Percentiles rank a stretch among this genome's conserved stretches.
Conservation (phyloP, 53 echinoderm and acorn worm genomes). For the Crossaster papposus region DNA sequence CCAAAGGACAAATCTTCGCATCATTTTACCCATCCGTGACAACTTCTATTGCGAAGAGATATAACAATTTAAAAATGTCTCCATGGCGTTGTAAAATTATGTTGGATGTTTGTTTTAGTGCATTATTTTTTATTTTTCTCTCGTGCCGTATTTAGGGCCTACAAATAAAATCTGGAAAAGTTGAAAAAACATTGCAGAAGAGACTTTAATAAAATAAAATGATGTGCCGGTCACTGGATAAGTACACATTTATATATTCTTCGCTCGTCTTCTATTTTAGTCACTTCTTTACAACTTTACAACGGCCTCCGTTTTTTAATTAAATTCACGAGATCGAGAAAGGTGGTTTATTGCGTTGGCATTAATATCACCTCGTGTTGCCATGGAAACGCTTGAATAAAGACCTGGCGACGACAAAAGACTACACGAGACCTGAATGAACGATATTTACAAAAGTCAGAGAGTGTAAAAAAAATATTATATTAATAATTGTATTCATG, state of each 20-base stretch:
- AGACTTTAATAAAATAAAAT: conserved; percentile 31
- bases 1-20: too few relatives aligned
- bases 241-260: neutral
- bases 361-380: conserved; percentile 40
- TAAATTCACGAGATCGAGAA: neutral
- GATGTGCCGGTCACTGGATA: neutral
- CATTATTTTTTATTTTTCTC: neutral
- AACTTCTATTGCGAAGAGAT: too few relatives aligned
- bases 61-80: too few relatives aligned
- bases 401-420: neutral
- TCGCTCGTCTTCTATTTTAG: neutral
- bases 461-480: neutral
- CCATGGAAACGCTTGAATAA: conserved; percentile 31
- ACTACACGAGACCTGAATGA: neutral
- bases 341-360: conserved; percentile 34
- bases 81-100: neutral
- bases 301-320: conserved; percentile 20
- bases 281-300: neutral
- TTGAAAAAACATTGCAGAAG: conserved; percentile 24
- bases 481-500: neutral
- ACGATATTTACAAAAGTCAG: neutral
- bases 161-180: neutral
- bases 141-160: neutral
- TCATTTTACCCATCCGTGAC: too few relatives aligned
- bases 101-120: neutral